Evolutionary conservation across 2,797 vertebrate species (phyloP).

Genomic region (Pseudochirops cupreus): DNA sequence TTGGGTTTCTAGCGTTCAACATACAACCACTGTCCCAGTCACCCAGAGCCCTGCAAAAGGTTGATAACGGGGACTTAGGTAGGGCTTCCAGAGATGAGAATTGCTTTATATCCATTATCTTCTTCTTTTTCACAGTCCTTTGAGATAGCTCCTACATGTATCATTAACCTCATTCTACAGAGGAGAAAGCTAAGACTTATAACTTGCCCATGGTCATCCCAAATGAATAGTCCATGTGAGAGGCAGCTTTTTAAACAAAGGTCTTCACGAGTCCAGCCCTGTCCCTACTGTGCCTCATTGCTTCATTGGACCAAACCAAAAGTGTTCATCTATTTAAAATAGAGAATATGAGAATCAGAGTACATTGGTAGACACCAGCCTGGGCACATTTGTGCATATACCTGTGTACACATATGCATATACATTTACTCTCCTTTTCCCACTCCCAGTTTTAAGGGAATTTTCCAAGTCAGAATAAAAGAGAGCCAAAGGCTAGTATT

Average conservation of each 20-base stretch:
- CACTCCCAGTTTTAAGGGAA: not conserved
- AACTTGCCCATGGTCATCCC: not conserved
- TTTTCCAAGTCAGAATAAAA: not conserved
- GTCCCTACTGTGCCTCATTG: not conserved
- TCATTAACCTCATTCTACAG: not conserved
- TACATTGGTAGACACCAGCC: not conserved
- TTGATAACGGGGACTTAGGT: not conserved
- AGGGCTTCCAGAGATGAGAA: not conserved
- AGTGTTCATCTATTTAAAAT: not conserved
- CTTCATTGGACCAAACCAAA: not conserved
- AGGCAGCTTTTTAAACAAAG: not conserved
- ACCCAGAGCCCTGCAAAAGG: not conserved
- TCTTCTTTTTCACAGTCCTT: not conserved
- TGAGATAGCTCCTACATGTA: not conserved
- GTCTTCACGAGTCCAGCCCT: not conserved
- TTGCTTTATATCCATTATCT: not conserved
- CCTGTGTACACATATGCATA: not conserved
- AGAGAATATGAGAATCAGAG: not conserved
- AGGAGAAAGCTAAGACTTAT: not conserved
- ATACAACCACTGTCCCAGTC: not conserved
- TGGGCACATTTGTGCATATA: not conserved
- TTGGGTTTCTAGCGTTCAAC: not conserved
- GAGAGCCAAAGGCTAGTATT: not conserved
- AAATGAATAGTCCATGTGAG: not conserved
- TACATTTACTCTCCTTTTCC: not conserved